Conservation (phyloP, 2,888 invertebrate genomes). For the Cantharis rufa region DNA sequence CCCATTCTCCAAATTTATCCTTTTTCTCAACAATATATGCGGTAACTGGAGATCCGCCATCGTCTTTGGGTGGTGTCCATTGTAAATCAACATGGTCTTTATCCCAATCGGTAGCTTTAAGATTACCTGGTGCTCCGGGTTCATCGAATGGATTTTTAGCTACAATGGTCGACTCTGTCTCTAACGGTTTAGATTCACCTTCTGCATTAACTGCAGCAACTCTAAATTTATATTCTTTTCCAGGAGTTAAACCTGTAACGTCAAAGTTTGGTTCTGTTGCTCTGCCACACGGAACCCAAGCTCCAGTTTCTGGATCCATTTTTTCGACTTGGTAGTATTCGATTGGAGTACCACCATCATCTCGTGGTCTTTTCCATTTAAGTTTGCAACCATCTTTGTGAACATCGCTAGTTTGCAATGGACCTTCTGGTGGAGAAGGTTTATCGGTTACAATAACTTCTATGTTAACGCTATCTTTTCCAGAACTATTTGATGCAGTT, state of each 20-base stretch:
- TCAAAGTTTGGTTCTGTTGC: slow-evolving; percentile 81
- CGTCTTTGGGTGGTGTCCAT: slow-evolving; percentile 83
- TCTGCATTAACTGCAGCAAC: slow-evolving; percentile 95
- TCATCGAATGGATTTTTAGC: slow-evolving; percentile 98
- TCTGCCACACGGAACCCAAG: slow-evolving; percentile 86
- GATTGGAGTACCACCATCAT: slow-evolving; percentile 93
- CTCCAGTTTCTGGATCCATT: slow-evolving; percentile 86
- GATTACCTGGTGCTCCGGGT: slow-evolving; percentile 84
- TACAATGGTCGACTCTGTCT: slow-evolving; percentile 80
- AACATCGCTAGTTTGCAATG: slow-evolving; percentile 85
- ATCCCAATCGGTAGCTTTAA: slow-evolving; percentile 92
- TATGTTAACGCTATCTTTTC: slow-evolving; percentile 81
- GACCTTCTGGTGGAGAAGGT: slow-evolving; percentile 86
- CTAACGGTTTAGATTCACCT: slow-evolving; percentile 93
- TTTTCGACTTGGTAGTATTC: slow-evolving; percentile 97
- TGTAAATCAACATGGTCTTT: slow-evolving; percentile 91
- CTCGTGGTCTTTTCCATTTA: slow-evolving; percentile 93
- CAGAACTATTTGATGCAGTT: slow-evolving; percentile 84
- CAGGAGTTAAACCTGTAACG: slow-evolving; percentile 82
- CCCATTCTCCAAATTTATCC: slow-evolving; percentile 95
- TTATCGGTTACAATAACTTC: slow-evolving; percentile 86
- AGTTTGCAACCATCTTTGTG: slow-evolving; percentile 92
- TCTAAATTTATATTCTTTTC: slow-evolving; percentile 94
- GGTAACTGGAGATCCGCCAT: slow-evolving; percentile 89
- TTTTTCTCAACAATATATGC: slow-evolving; percentile 88